Conservation (phyloP, 2,113 vertebrate genomes). For the Ciconia maguari region DNA sequence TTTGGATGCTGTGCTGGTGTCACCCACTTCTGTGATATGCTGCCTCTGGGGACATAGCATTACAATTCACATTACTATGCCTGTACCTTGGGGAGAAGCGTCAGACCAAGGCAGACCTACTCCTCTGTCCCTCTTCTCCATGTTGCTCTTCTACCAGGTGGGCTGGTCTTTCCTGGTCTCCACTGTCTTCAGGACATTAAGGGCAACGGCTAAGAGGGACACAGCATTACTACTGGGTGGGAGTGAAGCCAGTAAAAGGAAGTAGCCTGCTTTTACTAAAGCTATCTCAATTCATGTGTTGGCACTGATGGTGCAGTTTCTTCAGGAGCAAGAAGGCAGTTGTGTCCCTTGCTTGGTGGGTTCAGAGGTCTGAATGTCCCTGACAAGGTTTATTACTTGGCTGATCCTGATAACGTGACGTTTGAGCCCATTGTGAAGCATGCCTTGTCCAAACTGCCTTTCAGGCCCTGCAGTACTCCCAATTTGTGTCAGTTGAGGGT, state of each 20-base stretch:
- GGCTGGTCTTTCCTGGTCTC: not conserved
- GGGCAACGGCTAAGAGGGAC: not conserved
- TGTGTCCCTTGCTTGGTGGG: not conserved
- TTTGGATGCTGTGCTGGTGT: not conserved
- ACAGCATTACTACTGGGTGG: not conserved
- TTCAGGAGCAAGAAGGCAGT: not conserved
- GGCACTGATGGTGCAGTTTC: not conserved
- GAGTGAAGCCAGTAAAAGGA: not conserved
- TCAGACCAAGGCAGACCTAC: not conserved
- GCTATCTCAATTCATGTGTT: not conserved
- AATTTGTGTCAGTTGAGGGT: conserved; percentile 43
- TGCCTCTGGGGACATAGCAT: not conserved
- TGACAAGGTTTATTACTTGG: not conserved
- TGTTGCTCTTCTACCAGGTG: not conserved
- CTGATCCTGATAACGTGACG: not conserved
- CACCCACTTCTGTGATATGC: not conserved
- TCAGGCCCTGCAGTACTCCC: not conserved
- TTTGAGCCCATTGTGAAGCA: not conserved
- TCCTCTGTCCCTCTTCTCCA: not conserved
- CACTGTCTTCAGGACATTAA: not conserved
- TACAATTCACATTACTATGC: not conserved
- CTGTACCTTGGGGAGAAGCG: not conserved
- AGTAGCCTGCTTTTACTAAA: not conserved
- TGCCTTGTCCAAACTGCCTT: not conserved
- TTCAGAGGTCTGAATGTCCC: not conserved